A percentile compares a stretch with the other conserved stretches of the same genome.
These are phyloP conservation scores for Rhea pennata DNA, from an alignment of 2,113 vertebrate genomes.

Conservation along the genomic window DNA sequence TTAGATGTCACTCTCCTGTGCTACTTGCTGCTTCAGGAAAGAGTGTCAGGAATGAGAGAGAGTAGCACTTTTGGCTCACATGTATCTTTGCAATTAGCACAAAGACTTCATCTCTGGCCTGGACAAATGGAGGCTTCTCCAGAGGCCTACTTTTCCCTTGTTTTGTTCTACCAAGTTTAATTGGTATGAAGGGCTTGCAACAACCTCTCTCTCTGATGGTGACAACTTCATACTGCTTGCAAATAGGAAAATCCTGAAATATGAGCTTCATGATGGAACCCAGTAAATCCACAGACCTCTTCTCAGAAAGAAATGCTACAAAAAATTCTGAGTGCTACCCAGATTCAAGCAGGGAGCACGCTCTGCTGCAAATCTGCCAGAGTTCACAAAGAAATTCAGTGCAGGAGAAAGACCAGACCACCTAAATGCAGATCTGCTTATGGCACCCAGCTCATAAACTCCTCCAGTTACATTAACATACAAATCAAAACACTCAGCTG, in stretches of 20 bases:
- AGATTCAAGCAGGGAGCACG: fast-evolving
- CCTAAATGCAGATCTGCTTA: not conserved
- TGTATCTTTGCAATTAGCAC: not conserved
- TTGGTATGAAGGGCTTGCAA: not conserved
- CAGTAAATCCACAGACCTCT: not conserved
- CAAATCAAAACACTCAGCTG: not conserved
- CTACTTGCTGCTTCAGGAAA: not conserved
- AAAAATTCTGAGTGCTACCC: not conserved
- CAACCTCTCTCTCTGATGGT: not conserved
- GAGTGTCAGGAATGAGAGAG: not conserved
- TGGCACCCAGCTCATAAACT: not conserved
- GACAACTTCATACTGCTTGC: not conserved
- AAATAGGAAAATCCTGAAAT: not conserved
- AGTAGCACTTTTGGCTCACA: not conserved
- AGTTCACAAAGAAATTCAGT: not conserved
- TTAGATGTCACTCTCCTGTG: not conserved
- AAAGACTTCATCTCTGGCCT: not conserved
- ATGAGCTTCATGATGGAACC: not conserved
- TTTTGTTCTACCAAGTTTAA: not conserved
- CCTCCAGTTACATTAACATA: not conserved
- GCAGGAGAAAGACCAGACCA: not conserved
- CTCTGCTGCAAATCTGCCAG: not conserved
- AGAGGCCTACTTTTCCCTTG: not conserved
- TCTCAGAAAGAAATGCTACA: not conserved
- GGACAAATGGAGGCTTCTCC: not conserved